Evolutionary conservation across 2,797 vertebrate genomes (phyloP), one percentile per base, ranked within the genome.

Genomic region (Micropoecilia bifurca): DNA sequence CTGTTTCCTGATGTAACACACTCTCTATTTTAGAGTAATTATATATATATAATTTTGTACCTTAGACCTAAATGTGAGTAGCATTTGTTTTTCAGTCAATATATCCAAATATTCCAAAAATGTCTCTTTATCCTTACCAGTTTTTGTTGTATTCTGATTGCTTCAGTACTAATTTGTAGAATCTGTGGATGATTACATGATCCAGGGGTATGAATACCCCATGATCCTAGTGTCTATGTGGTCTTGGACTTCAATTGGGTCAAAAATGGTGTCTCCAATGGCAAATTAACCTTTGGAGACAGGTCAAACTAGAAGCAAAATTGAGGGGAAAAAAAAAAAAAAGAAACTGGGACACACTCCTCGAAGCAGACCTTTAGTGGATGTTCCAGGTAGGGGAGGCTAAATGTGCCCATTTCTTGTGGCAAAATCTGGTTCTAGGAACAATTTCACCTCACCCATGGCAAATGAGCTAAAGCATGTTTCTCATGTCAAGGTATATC

Each of bases 1-100:
- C 48, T 47, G n/a, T 25, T 25, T 80, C 50, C 85, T 80, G 5
- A 39, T 39, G 39, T 88, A 79, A 85, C 25, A 84, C 69, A 72
- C 76, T 82, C 71, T 63, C 33, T 66, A 82, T 68, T 78, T 81
- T 79, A 82, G 77, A 74, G 33, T 33, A 36, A 36, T 39, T 36
- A 33, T 63, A 6, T 50, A 1, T 50, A 39, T 39, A 41, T 41
- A 43, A 25, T 8, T 2, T 63, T 63, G 59, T 9, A 22, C 33
- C 18, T 39, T 7, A 20, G 20, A 66, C 0, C 0, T 39, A 66
- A 66, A 66, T 20, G 14, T 66, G 18, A 9, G 7, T 66, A 39
- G 10, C 39, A 66, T 39, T 18, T 66, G 61, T 39, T 66, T 36
- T 0, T 33, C 18, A 2, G 14, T 30, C 30, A 33, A 14, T 33